Percentiles rank a stretch among this genome's conserved stretches.
phyloP scores from a whole-genome alignment of 2,797 vertebrate species.

The Syngnathus acus region DNA sequence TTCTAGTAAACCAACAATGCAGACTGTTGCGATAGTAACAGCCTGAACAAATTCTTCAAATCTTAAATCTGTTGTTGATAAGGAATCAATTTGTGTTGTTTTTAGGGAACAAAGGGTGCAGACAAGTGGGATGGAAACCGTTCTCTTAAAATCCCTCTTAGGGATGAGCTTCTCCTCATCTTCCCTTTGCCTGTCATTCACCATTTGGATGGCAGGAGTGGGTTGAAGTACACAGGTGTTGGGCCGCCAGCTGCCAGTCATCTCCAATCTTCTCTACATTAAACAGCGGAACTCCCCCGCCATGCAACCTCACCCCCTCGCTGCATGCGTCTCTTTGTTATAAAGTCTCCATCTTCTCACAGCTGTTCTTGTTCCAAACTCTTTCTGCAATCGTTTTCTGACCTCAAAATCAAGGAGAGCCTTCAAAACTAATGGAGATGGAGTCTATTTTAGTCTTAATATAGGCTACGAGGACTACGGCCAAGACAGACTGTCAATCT shows the following conservation, averaged over 20 bases:
- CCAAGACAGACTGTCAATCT: background rate
- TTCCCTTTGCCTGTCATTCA: constrained; percentile 3
- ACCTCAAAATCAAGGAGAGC: background rate
- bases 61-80: no score
- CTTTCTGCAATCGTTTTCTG: no score
- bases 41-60: background rate
- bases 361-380: constrained; percentile 1
- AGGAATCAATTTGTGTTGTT: no score
- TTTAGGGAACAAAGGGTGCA: no score
- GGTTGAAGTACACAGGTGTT: constrained; percentile 3
- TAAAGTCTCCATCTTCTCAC: background rate
- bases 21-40: background rate
- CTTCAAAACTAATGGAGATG: background rate
- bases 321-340: constrained; percentile 1
- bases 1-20: background rate
- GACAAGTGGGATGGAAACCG: background rate
- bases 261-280: constrained; percentile 7
- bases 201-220: background rate
- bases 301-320: background rate
- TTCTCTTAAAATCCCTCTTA: background rate
- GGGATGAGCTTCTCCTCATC: background rate
- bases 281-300: background rate
- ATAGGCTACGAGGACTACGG: background rate
- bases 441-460: background rate
- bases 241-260: constrained; percentile 8